A percentile compares a stretch with the other conserved stretches of the same genome.
phyloP scores from a whole-genome alignment of 1,140 invertebrate species.

The Paracyclopina nana region DNA sequence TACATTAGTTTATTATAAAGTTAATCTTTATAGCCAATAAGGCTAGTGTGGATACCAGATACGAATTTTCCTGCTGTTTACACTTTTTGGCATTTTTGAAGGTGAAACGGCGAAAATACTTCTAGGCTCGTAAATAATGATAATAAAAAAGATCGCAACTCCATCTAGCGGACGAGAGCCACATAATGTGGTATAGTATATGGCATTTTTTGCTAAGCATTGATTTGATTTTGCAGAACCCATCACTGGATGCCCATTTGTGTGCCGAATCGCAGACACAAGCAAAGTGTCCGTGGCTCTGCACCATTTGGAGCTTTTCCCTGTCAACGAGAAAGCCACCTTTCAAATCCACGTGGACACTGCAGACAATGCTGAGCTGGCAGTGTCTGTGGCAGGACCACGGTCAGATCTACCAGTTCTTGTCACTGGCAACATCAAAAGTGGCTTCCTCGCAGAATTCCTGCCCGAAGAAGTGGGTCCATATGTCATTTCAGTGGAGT shows the following conservation, averaged over 20 bases:
- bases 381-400: constrained; percentile 61
- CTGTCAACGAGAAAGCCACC: constrained; percentile 60
- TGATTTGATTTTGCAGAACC: no score
- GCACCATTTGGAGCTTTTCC: constrained; percentile 59
- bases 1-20: no score
- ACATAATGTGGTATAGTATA: no score
- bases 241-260: constrained; percentile 74
- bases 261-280: constrained; percentile 56
- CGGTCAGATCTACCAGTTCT: constrained; percentile 50
- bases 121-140: no score
- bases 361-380: constrained; percentile 55
- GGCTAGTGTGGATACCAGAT: no score
- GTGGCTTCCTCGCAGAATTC: constrained; percentile 71
- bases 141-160: no score
- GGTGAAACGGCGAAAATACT: no score
- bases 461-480: constrained; percentile 67
- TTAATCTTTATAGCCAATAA: no score
- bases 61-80: no score
- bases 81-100: no score
- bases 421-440: constrained; percentile 64
- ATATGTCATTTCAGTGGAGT: constrained; percentile 65
- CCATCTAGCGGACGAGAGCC: no score
- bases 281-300: constrained; percentile 53
- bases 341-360: constrained; percentile 76
- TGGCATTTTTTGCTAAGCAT: no score